Conservation (phyloP, 2,797 vertebrate genomes). For the Sebastes paucispinis region DNA sequence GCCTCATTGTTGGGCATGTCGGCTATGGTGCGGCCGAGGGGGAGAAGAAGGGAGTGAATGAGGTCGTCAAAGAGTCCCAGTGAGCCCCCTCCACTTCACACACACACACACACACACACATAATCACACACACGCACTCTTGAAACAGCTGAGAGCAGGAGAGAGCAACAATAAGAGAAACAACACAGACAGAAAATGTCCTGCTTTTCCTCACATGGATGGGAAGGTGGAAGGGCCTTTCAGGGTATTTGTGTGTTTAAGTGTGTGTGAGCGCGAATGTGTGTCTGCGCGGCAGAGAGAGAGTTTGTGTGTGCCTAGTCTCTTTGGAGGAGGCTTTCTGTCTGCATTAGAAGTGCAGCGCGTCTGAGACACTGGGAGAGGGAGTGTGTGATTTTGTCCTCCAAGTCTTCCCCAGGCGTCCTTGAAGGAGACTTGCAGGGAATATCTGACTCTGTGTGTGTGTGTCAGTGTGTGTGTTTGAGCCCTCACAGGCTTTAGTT, state of each 20-base stretch:
- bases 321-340: slow-evolving; percentile 75
- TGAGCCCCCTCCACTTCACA: slow-evolving; percentile 49
- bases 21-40: slow-evolving; percentile 47
- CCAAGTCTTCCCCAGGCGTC: slow-evolving; percentile 79
- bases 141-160: slow-evolving; percentile 70
- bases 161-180: slow-evolving; percentile 55
- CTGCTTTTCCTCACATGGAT: slow-evolving; percentile 55
- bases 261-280: slow-evolving; percentile 44
- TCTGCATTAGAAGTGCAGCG: slow-evolving; percentile 75
- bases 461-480: slow-evolving; percentile 28
- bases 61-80: slow-evolving; percentile 75
- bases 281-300: slow-evolving; percentile 24
- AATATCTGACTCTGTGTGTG: slow-evolving; percentile 63
- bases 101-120: slow-evolving; percentile 20
- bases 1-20: slow-evolving; percentile 73
- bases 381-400: slow-evolving; percentile 80
- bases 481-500: slow-evolving; percentile 60
- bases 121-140: slow-evolving; percentile 37
- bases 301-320: slow-evolving; percentile 53
- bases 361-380: slow-evolving; percentile 73
- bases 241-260: slow-evolving; percentile 61
- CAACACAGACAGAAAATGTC: slow-evolving; percentile 56
- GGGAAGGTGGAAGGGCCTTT: slow-evolving; percentile 65
- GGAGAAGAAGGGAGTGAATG: slow-evolving; percentile 63
- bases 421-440: slow-evolving; percentile 80